These are phyloP conservation scores for Panulirus ornatus DNA, from an alignment of 1,140 invertebrate species.

Conservation along the genomic window DNA sequence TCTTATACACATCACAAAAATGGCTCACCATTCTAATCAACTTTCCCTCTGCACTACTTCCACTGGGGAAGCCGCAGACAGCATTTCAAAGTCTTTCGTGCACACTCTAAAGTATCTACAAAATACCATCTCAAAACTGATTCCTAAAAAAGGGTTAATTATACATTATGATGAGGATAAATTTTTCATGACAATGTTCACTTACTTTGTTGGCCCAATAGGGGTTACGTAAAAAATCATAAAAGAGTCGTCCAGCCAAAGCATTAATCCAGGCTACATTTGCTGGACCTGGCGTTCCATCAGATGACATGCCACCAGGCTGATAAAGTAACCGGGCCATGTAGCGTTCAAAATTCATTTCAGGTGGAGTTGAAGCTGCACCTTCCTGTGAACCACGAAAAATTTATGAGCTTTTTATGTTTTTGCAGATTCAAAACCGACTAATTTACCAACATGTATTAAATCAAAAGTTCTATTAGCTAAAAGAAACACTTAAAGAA, in stretches of 20 bases:
- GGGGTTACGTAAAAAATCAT: slow-evolving; percentile 86
- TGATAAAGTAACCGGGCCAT: slow-evolving; percentile 70
- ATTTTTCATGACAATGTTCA: no score
- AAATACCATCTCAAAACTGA: not conserved
- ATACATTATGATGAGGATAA: no score
- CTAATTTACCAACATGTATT: no score
- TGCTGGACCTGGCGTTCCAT: slow-evolving; percentile 30
- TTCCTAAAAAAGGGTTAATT: no score
- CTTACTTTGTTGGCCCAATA: slow-evolving; percentile 81
- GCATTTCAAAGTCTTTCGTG: no score
- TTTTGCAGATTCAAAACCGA: not conserved
- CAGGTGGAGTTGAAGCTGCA: slow-evolving; percentile 42
- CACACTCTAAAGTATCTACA: no score
- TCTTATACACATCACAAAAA: no score
- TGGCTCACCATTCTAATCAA: no score
- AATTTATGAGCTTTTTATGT: not conserved
- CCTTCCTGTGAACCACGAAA: not conserved
- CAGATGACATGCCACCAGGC: slow-evolving; percentile 24
- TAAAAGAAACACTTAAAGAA: no score
- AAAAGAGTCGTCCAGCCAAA: slow-evolving; percentile 86
- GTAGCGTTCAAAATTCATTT: slow-evolving; percentile 64
- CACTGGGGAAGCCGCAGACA: no score
- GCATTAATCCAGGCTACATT: slow-evolving; percentile 85
- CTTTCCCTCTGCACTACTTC: no score
- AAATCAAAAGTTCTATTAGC: no score